Conservation (phyloP, 2,797 vertebrate genomes). For the Gymnodraco acuticeps region DNA sequence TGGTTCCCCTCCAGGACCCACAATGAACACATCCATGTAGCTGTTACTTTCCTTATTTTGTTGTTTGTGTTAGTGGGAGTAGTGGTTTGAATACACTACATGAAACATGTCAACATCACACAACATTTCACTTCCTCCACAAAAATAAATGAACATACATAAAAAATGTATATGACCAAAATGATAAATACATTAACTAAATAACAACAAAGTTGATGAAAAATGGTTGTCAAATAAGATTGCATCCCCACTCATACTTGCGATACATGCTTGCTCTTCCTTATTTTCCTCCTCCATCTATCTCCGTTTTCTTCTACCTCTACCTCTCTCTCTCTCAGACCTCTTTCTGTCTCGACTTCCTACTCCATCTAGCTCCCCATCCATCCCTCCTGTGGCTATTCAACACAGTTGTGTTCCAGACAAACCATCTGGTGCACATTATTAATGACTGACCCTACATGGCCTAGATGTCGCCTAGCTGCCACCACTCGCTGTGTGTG, state of each 20-base stretch:
- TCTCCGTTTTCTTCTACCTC: constrained; percentile 14
- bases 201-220: too few relatives aligned
- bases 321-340: constrained; percentile 29
- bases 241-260: too few relatives aligned
- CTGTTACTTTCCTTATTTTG: constrained; percentile 29
- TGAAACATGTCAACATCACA: too few relatives aligned
- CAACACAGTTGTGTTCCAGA: constrained; percentile 82
- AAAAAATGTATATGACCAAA: too few relatives aligned
- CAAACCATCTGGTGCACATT: constrained; percentile 85
- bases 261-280: too few relatives aligned
- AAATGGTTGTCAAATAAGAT: too few relatives aligned
- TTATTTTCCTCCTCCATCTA: constrained; percentile 24
- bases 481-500: constrained; percentile 64
- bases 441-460: constrained; percentile 84
- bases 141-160: too few relatives aligned
- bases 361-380: constrained; percentile 61
- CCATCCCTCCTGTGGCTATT: constrained; percentile 78
- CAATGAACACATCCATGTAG: constrained; percentile 3
- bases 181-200: too few relatives aligned
- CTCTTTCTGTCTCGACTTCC: constrained; percentile 49
- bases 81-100: too few relatives aligned
- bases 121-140: too few relatives aligned
- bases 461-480: constrained; percentile 71
- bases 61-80: neutral
- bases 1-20: constrained; percentile 4